Evolutionary conservation across 1,140 invertebrate species (phyloP), one percentile per base, ranked within the genome.

Genomic region (Drosophila murphyi): DNA sequence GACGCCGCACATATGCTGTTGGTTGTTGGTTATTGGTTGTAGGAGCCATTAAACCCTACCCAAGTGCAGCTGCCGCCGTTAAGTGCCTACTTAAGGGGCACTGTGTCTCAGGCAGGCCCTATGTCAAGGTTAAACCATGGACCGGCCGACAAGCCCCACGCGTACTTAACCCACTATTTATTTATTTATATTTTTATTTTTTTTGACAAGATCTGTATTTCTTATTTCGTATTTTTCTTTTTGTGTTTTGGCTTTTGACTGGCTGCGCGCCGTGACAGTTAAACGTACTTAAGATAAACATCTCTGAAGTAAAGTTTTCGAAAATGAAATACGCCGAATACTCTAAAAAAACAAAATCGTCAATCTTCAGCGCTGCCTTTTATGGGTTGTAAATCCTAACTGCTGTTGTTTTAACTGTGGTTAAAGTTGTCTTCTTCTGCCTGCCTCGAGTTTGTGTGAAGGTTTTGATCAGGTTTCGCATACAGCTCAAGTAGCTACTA

Each of bases 151-250:
- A 89, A 83, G 85, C 78, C 80, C 80, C 85, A 89, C 73, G 69
- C 74, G 80, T 68, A 88, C 85, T 88, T 88, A 88, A 83, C 83
- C 85, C 80, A 89, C 78, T 89, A 89, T 89, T 78, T 78, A 47
- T 28, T 56, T 62, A n/a, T 32, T 37, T 54, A 2, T 8, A 5
- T 39, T 28, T 28, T 41, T 8, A 5, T 39, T 28, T 28, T 41
- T 75, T 78, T 72, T 75, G 68, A 67, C 71, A 72, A 55, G 47
- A 72, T 65, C 68, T 72, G 45, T 67, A 31, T 65, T 55, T 52
- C 50, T 20, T 61, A 59, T 65, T 34, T 59, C 7, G 34, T 20
- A 55, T 29, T 37, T 54, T 54, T 54, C 12, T 77, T 78, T 73
- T 74, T 50, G 54, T 61, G 37, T 68, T 69, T 50, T 59, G 54